Conservation (phyloP, 2,888 invertebrate species). For the Drosophila kuntzei region DNA sequence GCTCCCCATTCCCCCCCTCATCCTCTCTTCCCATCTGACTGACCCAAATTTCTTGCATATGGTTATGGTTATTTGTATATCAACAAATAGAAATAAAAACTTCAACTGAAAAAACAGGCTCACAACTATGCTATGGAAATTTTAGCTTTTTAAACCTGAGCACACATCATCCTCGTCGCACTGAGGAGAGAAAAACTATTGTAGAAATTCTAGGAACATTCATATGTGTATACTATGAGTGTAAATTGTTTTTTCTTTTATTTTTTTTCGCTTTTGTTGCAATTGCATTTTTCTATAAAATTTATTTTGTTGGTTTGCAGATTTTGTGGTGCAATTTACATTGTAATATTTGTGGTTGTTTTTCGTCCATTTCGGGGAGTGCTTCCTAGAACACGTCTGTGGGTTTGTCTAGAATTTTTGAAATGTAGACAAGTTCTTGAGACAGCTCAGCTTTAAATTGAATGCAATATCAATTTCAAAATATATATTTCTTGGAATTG, state of each 20-base stretch:
- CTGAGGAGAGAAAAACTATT: conserved; percentile 18
- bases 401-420: background rate
- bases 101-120: conserved; percentile 52
- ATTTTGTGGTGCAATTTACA: conserved; percentile 43
- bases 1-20: background rate
- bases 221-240: background rate
- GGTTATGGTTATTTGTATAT: conserved; percentile 54
- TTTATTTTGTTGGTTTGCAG: conserved; percentile 45
- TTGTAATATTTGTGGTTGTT: conserved; percentile 50
- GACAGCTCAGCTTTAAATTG: conserved; percentile 4
- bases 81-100: conserved; percentile 59
- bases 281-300: conserved; percentile 44
- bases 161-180: conserved; percentile 15
- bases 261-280: conserved; percentile 30
- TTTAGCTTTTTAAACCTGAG: conserved; percentile 35
- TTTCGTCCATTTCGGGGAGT: background rate
- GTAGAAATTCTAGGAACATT: conserved; percentile 14
- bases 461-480: background rate
- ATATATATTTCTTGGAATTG: no score
- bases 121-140: conserved; percentile 56
- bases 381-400: conserved; percentile 14
- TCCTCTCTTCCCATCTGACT: background rate
- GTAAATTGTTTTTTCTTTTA: conserved; percentile 12
- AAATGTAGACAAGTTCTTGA: conserved; percentile 10
- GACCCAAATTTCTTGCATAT: conserved; percentile 57